These are phyloP conservation scores for Eupristina koningsbergeri DNA, from an alignment of 1,140 invertebrate genomes.

Conservation along the genomic window DNA sequence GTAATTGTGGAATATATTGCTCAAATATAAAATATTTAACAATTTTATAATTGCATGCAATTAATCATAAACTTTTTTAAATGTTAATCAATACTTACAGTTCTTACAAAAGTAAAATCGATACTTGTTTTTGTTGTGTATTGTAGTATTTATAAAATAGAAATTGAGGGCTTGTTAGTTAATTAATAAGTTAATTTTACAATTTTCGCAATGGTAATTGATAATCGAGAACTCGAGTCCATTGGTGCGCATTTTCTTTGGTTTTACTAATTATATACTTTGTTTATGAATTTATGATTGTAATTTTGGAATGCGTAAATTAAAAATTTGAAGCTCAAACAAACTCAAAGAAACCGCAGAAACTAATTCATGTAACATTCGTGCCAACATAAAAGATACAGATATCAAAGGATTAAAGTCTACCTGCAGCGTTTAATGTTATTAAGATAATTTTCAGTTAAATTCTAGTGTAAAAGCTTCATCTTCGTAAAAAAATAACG, in stretches of 20 bases:
- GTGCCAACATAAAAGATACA: constrained; percentile 10
- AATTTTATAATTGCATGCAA: no score
- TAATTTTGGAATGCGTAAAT: background rate
- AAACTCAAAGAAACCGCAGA: background rate
- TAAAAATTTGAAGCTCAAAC: background rate
- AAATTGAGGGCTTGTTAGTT: no score
- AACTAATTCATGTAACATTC: background rate
- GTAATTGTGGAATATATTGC: no score
- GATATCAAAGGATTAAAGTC: constrained; percentile 11
- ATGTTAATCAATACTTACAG: no score
- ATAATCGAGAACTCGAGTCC: no score
- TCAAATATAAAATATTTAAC: no score
- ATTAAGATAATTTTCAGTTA: constrained; percentile 9
- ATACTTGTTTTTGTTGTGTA: no score
- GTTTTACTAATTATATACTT: background rate
- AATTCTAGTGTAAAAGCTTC: background rate
- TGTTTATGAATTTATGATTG: background rate
- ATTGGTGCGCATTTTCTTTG: background rate
- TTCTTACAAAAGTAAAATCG: no score
- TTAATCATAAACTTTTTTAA: no score
- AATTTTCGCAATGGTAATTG: no score
- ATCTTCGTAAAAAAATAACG: background rate
- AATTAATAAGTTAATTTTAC: no score
- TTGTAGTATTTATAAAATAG: no score
- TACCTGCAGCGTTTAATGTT: background rate